A percentile compares a stretch with the other conserved stretches of the same genome.
These are phyloP conservation scores for Hyles vespertilio DNA, from an alignment of 1,140 invertebrate genomes.

Conservation along the genomic window DNA sequence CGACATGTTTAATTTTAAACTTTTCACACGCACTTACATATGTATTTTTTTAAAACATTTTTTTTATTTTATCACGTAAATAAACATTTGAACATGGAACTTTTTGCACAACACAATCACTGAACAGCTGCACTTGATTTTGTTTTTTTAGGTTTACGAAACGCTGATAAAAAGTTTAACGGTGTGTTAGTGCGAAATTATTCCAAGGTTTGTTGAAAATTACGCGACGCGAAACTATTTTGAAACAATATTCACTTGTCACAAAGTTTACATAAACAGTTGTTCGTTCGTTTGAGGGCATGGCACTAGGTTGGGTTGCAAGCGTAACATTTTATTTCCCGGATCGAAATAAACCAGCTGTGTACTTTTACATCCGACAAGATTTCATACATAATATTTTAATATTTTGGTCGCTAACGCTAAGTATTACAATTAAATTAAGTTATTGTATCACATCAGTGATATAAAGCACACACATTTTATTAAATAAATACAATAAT, in stretches of 20 bases:
- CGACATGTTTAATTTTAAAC: constrained; percentile 3
- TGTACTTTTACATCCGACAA: no score
- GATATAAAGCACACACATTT: no score
- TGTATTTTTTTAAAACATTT: no score
- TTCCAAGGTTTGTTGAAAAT: constrained; percentile 26
- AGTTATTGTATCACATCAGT: no score
- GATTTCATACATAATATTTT: no score
- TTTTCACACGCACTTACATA: no score
- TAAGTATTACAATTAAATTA: no score
- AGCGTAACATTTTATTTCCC: constrained; percentile 7
- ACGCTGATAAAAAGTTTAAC: constrained; percentile 4
- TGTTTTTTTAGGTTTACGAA: constrained; percentile 20
- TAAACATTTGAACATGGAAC: no score
- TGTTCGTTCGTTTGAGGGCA: constrained; percentile 23
- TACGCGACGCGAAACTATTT: constrained; percentile 30
- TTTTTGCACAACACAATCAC: neutral
- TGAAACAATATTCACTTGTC: constrained; percentile 37
- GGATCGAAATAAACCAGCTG: no score
- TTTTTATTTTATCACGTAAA: no score
- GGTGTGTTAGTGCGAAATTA: constrained; percentile 13
- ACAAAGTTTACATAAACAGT: constrained; percentile 48
- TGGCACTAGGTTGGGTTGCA: constrained; percentile 21
- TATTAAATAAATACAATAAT: no score
- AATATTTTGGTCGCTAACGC: no score
- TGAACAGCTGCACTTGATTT: constrained; percentile 26